Base-by-base conservation (phyloP, 2,888 invertebrate species). In the Acanthosepion pharaonis region DNA sequence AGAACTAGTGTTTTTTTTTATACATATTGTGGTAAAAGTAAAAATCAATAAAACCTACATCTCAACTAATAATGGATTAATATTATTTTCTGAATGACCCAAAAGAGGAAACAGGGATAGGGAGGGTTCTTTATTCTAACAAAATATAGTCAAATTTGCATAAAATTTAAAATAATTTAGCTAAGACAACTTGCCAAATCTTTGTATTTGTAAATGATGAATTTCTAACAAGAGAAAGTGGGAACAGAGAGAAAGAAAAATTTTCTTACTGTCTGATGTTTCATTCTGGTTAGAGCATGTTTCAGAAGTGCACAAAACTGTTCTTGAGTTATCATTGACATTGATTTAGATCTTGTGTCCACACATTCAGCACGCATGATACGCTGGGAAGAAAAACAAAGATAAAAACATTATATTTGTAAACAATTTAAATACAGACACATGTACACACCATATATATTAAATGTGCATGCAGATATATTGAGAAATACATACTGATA, bases 241-340 rank as follows among this genome's bases (percentile, higher is more conserved):
- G 15, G 48, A 18, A 18, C 48, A 28, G 78, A 53, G 49, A 92
- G 91, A 91, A 94, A 11, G 91, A 49, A 11, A 11, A 53, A 42
- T 97, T 23, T 5, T 59, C 98, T 98, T 98, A 99, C 99, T 98
- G 98, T 99, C 97, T 98, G 98, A 95, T 98, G 98, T 97, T 98
- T 98, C 98, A 99, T 98, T 96, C 99, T 98, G 95, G 98, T 98
- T 94, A 99, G 98, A 6, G 99, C 98, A 97, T 98, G 98, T 96
- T 98, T 98, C 48, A 99, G 98, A 95, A 99, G 98, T 96, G 98
- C 98, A 97, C 98, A 98, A 28, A 99, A 98, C 97, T 98, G 98
- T 95, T 98, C 98, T 64, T 98, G 97, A 1, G 98, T 98, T 96
- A 98, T 98, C 96, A 98, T 98, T 96, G 98, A 98, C 98, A 99